Evolutionary conservation across 1,140 invertebrate genomes (phyloP).

Genomic region (Zaprionus tsacasi): DNA sequence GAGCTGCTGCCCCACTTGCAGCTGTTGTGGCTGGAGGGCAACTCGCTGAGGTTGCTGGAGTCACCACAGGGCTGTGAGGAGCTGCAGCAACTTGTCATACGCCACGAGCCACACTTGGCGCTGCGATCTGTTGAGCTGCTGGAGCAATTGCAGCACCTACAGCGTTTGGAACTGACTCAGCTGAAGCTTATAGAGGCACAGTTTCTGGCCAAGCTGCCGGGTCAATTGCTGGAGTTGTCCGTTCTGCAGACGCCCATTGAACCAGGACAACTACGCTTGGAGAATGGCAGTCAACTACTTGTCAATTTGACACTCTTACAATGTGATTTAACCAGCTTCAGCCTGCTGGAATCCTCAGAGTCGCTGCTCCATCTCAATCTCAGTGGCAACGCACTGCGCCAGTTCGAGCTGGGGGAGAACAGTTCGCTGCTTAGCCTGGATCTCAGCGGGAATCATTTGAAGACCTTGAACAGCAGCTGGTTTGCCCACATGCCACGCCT

Average conservation of each 20-base stretch:
- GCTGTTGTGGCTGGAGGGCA: constrained; percentile 36
- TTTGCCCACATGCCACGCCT: constrained; percentile 49
- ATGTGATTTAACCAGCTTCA: constrained; percentile 51
- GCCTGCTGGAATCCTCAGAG: constrained; percentile 13
- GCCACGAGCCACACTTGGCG: constrained; percentile 37
- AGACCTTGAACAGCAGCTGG: constrained; percentile 51
- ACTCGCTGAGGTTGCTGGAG: constrained; percentile 51
- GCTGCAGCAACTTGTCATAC: constrained; percentile 31
- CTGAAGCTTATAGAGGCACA: constrained; percentile 24
- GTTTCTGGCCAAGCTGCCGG: constrained; percentile 20
- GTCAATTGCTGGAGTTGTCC: constrained; percentile 20
- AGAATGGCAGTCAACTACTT: constrained; percentile 38
- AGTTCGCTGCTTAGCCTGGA: constrained; percentile 47
- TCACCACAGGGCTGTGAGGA: background rate
- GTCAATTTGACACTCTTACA: constrained; percentile 48
- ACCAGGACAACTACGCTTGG: constrained; percentile 5
- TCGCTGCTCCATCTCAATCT: constrained; percentile 49
- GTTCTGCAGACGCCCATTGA: constrained; percentile 39
- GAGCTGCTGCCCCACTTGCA: constrained; percentile 51
- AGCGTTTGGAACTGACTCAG: constrained; percentile 28
- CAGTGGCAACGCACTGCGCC: constrained; percentile 58
- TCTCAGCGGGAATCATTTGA: constrained; percentile 64
- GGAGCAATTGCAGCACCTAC: constrained; percentile 10
- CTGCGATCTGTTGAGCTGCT: constrained; percentile 18
- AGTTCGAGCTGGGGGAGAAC: constrained; percentile 27